Evolutionary conservation across 53 echinoderm and acorn worm species (phyloP), one percentile per base, ranked within the genome.

Genomic region (Paelopatides confundens): DNA sequence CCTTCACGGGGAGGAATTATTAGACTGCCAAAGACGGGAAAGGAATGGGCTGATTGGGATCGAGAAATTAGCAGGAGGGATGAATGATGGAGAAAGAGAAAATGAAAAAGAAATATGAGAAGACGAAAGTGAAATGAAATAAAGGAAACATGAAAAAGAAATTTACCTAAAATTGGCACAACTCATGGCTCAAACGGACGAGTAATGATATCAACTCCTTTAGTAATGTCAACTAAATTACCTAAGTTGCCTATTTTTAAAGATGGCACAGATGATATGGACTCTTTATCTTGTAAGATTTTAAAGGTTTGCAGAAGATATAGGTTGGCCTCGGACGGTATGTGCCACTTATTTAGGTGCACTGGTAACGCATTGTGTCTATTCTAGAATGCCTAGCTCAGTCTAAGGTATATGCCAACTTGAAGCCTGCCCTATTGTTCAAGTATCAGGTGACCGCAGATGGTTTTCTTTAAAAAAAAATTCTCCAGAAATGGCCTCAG

Each of bases 291-390:
- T 91, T 43, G 18, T 62, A 13, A 40, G 88, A 31, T 91, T 91
- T 85, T 88, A 91, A 63, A 54, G 88, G 3, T 88, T 71, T 62
- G 92, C 92, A 38, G 46, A 47, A 8, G 62, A 62, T 3, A 63
- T 62, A 0, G 46, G 85, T 8, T 91, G 92, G 92, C 77, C 92
- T 24, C n/a, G 29, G 7, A 32, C 7, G 15, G 48, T 52, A 9
- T 87, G 83, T 85, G 87, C 92, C 10, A 67, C n/a, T 51, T 87
- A 51, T 14, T 49, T 90, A 26, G 18, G 90, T 35, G 79, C 90
- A 11, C 53, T 85, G 8, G 40, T 90, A 3, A 85, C 86, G 84
- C 85, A 3, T 36, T 89, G 81, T 11, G 89, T 89, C 3, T 89
- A 89, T 71, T 39, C 85, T 9, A 34, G 85, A 3, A 62, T 89